Percentiles rank a stretch among this genome's conserved stretches.
These are phyloP conservation scores for Nettapus auritus DNA, from an alignment of 2,113 vertebrate genomes.

Conservation along the genomic window DNA sequence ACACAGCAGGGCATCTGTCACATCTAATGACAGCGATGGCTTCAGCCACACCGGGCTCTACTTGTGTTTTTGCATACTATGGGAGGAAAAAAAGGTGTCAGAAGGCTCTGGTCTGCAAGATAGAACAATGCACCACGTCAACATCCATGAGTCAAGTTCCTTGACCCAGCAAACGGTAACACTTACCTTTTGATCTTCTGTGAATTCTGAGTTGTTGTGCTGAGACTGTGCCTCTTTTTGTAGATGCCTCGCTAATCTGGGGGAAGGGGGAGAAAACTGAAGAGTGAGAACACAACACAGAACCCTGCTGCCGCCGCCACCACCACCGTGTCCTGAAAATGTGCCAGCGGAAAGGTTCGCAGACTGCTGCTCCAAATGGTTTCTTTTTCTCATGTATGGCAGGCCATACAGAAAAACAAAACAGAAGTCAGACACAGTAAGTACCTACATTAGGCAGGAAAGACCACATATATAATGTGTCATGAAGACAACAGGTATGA, in stretches of 20 bases:
- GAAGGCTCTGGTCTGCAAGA: not conserved
- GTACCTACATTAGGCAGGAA: not conserved
- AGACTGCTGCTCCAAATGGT: not conserved
- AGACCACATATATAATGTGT: not conserved
- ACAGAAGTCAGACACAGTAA: not conserved
- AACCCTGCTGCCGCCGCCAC: not conserved
- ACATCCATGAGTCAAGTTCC: not conserved
- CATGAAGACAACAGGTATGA: not conserved
- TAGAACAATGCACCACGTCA: not conserved
- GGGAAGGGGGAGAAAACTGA: conserved; percentile 3
- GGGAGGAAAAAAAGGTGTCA: not conserved
- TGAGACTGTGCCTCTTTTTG: conserved; percentile 95
- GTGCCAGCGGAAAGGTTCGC: not conserved
- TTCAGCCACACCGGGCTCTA: not conserved
- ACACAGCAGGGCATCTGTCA: not conserved
- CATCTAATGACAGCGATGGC: not conserved
- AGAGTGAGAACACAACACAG: not conserved
- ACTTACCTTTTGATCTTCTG: conserved; percentile 96
- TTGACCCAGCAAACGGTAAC: not conserved
- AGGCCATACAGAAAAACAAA: not conserved
- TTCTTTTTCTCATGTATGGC: not conserved
- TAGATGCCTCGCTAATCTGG: conserved; percentile 93
- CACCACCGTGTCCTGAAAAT: not conserved
- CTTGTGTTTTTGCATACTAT: not conserved
- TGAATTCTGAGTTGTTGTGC: conserved; percentile 90